These are phyloP conservation scores for Pristionchus entomophagus DNA, from an alignment of 2,888 invertebrate genomes.

Conservation along the genomic window DNA sequence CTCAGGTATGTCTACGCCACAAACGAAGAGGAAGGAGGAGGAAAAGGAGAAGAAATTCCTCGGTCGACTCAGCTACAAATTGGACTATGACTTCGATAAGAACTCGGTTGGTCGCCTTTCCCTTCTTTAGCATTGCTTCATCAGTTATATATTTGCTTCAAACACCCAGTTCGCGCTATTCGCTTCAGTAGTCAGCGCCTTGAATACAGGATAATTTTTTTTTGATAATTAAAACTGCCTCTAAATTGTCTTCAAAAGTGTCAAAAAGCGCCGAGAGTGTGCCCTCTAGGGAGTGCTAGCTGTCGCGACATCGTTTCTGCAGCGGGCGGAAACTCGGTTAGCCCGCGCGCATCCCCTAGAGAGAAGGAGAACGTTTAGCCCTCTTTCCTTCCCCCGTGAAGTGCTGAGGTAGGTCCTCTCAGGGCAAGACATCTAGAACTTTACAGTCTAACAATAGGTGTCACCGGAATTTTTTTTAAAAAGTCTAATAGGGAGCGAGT, in stretches of 20 bases:
- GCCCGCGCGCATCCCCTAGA: neutral
- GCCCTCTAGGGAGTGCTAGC: neutral
- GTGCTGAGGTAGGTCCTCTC: neutral
- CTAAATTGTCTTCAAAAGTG: neutral
- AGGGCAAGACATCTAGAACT: too few relatives aligned
- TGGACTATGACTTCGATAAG: slow-evolving; percentile 99
- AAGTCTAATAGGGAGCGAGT: too few relatives aligned
- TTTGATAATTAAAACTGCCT: too few relatives aligned
- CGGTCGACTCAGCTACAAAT: slow-evolving; percentile 91
- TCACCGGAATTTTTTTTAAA: too few relatives aligned
- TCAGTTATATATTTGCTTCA: too few relatives aligned
- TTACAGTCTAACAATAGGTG: too few relatives aligned
- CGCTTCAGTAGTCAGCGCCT: too few relatives aligned
- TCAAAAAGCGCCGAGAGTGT: neutral
- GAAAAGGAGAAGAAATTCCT: slow-evolving; percentile 80
- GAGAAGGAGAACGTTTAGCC: neutral
- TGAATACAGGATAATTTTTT: too few relatives aligned
- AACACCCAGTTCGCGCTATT: too few relatives aligned
- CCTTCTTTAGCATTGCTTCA: too few relatives aligned
- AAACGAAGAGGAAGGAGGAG: slow-evolving; percentile 65
- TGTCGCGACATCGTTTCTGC: neutral
- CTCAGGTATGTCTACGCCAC: neutral
- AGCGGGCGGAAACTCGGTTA: neutral
- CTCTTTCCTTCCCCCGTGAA: neutral
- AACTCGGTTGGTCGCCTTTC: slow-evolving; percentile 85